Percentiles rank a stretch among this genome's conserved stretches.
These are phyloP conservation scores for Gouania willdenowi DNA, from an alignment of 2,797 vertebrate species.

Conservation along the genomic window DNA sequence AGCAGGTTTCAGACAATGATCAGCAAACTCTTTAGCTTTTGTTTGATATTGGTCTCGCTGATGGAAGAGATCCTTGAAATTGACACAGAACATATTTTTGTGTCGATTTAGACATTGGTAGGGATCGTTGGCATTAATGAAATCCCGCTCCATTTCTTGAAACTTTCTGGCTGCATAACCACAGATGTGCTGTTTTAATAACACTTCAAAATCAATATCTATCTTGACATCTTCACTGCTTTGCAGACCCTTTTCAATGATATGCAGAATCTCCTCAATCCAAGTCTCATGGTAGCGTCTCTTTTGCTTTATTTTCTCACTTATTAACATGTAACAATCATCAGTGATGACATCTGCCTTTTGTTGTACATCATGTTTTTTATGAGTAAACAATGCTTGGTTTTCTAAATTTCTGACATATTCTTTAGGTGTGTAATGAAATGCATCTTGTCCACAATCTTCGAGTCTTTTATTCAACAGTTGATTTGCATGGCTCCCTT, in stretches of 20 bases:
- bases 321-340: not conserved
- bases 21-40: constrained; percentile 17
- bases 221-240: accelerated
- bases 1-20: constrained; percentile 52
- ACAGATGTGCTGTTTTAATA: constrained; percentile 53
- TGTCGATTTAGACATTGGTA: constrained; percentile 9
- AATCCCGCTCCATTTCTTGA: constrained; percentile 33
- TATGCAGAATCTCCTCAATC: constrained; percentile 22
- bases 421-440: not conserved
- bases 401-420: accelerated
- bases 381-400: accelerated
- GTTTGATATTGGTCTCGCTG: constrained; percentile 43
- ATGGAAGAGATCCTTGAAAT: constrained; percentile 49
- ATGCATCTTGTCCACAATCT: too few species aligned
- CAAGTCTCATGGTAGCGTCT: constrained; percentile 27
- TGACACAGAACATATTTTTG: constrained; percentile 30
- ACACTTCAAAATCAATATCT: constrained; percentile 26
- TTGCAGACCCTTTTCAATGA: constrained; percentile 1
- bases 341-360: constrained; percentile 1
- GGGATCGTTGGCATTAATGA: constrained; percentile 1
- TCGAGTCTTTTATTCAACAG: too few species aligned
- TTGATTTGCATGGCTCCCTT: not conserved
- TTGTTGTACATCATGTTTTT: not conserved
- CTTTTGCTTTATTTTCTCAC: not conserved
- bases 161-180: constrained; percentile 35